phyloP scores from a whole-genome alignment of 2,797 vertebrate species.

The Characodon lateralis region DNA sequence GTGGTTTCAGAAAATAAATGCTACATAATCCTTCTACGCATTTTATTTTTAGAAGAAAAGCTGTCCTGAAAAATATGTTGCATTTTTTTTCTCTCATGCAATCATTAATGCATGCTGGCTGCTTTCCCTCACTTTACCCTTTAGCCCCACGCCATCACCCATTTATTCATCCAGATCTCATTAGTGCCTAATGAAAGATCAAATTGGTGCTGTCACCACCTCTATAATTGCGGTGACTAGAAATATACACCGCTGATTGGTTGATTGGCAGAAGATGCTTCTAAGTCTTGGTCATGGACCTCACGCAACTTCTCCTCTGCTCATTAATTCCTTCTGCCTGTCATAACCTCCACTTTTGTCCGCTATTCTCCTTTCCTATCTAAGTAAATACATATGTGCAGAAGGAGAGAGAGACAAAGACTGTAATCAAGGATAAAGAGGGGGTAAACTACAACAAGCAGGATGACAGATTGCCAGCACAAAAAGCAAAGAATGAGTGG shows the following conservation, averaged over 20 bases:
- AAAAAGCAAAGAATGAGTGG: not conserved
- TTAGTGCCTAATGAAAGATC: constrained; percentile 43
- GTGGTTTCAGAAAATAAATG: not conserved
- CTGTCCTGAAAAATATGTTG: not conserved
- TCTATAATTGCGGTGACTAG: constrained; percentile 42
- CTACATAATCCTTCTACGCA: not conserved
- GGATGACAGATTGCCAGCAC: constrained; percentile 16
- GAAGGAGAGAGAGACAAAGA: not conserved
- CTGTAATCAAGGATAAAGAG: constrained; percentile 4
- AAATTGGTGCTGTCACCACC: constrained; percentile 39
- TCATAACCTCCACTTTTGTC: constrained; percentile 1
- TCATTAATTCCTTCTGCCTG: constrained; percentile 1
- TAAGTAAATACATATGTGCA: constrained; percentile 9
- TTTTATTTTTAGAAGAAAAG: constrained; percentile 3
- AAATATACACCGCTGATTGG: constrained; percentile 25
- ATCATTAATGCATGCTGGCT: not conserved
- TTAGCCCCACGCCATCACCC: constrained; percentile 24
- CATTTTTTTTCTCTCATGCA: not conserved
- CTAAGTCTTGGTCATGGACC: constrained; percentile 20
- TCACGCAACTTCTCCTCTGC: constrained; percentile 4
- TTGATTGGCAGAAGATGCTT: constrained; percentile 35
- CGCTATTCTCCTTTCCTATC: not conserved
- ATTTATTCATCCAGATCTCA: constrained; percentile 47
- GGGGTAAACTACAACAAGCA: constrained; percentile 10
- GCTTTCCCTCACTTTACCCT: constrained; percentile 3